Base-by-base conservation (phyloP, 2,113 vertebrate species). In the Tiliqua scincoides region DNA sequence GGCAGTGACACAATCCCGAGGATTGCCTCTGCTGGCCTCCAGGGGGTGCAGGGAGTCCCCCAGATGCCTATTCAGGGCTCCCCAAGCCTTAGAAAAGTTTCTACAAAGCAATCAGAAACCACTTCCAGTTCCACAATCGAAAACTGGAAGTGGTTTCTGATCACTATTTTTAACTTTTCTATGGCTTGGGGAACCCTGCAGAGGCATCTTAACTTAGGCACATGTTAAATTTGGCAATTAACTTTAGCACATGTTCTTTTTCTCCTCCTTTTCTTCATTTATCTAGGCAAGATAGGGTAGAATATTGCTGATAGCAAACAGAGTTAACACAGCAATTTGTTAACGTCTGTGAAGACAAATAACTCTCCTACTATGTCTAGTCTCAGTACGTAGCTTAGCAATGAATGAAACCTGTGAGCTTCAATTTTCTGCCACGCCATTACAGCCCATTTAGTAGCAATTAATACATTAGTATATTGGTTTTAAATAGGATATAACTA, bases 241-340 rank as follows among this genome's bases (percentile, higher is more conserved):
- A 40, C 52, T 67, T 17, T 85, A 84, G 35, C 67, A 84, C 59
- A n/a, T 61, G 54, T 91, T 72, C 76, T 76, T 12, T 48, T 79
- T 74, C n/a, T 61, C 11, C 11, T 18, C 25, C 21, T 43, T 82
- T 87, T 71, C 65, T 82, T 77, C 35, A 15, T 35, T 67, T 0
- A 0, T 83, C 48, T 62, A 48, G 54, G 65, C 79, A 0, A 43
- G 25, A 30, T 65, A 43, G 20, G 80, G 71, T 73, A 79, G 52
- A 54, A 79, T 43, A 59, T 25, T 15, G 15, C 32, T 48, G 6
- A 59, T 57, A 59, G 17, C 23, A 71, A n/a, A 30, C 1, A 18
- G 25, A 17, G 11, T 57, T 87, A 68, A 30, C 52, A 30, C 17
- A 61, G 43, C 65, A 35, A 9, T 70, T 10, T 88, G 67, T 32